Evolutionary conservation across 1,140 invertebrate species (phyloP).

Genomic region (Cotesia glomerata): DNA sequence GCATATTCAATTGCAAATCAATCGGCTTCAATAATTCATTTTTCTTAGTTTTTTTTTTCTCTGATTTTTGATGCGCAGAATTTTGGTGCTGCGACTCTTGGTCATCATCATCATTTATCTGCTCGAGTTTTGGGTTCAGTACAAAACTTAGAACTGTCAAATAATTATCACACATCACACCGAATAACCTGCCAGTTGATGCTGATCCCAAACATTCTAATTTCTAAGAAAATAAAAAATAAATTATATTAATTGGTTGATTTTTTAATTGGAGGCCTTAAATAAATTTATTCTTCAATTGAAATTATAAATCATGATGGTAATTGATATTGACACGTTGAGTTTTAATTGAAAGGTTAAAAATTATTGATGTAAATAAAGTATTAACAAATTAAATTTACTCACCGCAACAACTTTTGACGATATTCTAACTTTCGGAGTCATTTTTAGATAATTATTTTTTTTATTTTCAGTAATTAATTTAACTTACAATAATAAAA

Average conservation of each 20-base stretch:
- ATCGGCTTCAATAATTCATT: constrained; percentile 62
- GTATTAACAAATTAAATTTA: not conserved
- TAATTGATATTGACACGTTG: no score
- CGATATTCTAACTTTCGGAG: constrained; percentile 48
- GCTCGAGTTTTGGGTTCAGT: constrained; percentile 45
- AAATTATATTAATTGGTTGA: not conserved
- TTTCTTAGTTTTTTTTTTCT: constrained; percentile 63
- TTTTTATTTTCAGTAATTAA: not conserved
- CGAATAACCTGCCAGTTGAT: constrained; percentile 73
- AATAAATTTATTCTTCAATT: no score
- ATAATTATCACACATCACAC: constrained; percentile 74
- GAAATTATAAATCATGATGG: no score
- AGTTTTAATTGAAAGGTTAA: no score
- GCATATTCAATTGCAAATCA: constrained; percentile 70
- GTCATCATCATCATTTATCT: not conserved
- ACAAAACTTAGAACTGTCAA: constrained; percentile 72
- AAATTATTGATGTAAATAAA: not conserved
- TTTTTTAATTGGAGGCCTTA: not conserved
- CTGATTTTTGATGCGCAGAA: no score
- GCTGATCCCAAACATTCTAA: constrained; percentile 65
- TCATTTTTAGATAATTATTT: constrained; percentile 38
- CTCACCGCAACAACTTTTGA: constrained; percentile 50
- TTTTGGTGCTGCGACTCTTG: constrained; percentile 32
- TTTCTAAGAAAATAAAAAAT: constrained; percentile 60
- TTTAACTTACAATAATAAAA: not conserved